Conservation (phyloP, 1,140 invertebrate species). For the Dryas iulia region DNA sequence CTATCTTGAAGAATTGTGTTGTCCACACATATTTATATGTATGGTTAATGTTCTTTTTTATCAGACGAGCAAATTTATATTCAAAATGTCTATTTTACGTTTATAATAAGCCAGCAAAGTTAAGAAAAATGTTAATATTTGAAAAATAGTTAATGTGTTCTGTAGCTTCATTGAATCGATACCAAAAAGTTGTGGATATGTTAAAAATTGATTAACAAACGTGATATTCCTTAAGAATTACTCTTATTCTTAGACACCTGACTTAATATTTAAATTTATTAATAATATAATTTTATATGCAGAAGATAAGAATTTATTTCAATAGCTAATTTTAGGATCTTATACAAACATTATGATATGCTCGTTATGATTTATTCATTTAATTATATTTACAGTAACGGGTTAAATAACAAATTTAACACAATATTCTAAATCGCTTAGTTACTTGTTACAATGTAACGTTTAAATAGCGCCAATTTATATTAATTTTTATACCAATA, state of each 20-base stretch:
- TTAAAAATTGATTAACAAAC: constrained; percentile 21
- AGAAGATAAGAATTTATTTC: constrained; percentile 33
- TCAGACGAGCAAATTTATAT: not conserved
- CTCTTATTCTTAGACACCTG: constrained; percentile 37
- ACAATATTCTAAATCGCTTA: constrained; percentile 41
- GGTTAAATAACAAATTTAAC: constrained; percentile 57
- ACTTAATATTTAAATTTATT: constrained; percentile 43
- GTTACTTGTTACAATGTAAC: constrained; percentile 22
- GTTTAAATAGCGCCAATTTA: constrained; percentile 23
- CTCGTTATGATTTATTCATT: constrained; percentile 45
- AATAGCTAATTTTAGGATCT: constrained; percentile 56
- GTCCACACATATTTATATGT: not conserved
- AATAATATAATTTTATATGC: constrained; percentile 45
- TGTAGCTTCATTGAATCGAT: not conserved
- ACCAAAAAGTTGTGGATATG: constrained; percentile 11
- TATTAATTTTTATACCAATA: constrained; percentile 29
- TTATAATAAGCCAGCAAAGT: not conserved
- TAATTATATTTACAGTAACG: constrained; percentile 58
- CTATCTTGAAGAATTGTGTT: constrained; percentile 55
- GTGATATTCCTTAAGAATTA: constrained; percentile 19
- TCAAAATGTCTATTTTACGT: not conserved
- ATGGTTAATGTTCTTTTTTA: not conserved
- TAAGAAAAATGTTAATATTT: not conserved
- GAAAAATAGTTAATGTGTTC: not conserved
- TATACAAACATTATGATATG: constrained; percentile 64